Percentiles rank a stretch among this genome's conserved stretches.
Conservation (phyloP, 64 coral and sea anemone species). For the Orbicella faveolata region DNA sequence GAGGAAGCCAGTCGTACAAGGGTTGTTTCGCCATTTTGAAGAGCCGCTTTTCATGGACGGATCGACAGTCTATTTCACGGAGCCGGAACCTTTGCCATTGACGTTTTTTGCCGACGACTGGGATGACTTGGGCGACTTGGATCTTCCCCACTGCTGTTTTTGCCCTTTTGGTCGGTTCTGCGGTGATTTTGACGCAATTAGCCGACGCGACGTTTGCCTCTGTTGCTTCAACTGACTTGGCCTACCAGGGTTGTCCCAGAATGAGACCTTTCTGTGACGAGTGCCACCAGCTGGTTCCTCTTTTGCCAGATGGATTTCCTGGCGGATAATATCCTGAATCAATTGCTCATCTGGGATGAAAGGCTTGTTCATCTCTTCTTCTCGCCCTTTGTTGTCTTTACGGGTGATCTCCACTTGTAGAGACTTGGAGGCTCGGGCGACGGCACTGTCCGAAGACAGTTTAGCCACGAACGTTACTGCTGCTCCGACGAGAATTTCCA, state of each 20-base stretch:
- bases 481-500: too few species aligned
- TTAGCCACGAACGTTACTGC: too few species aligned
- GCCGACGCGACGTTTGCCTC: too few species aligned
- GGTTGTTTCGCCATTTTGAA: constrained; percentile 63
- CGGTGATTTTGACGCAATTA: too few species aligned
- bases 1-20: constrained; percentile 43
- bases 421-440: too few species aligned
- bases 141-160: neutral
- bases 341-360: neutral
- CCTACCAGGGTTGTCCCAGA: neutral
- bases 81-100: constrained; percentile 44
- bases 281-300: neutral
- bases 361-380: neutral
- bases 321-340: neutral
- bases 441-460: too few species aligned
- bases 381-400: too few species aligned
- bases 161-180: neutral
- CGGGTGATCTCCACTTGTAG: too few species aligned
- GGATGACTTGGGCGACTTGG: neutral
- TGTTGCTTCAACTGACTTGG: neutral
- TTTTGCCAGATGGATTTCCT: neutral
- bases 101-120: constrained; percentile 24
- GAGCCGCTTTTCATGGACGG: constrained; percentile 31
- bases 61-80: constrained; percentile 32
- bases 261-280: constrained; percentile 3